A percentile compares a stretch with the other conserved stretches of the same genome.
phyloP scores from a whole-genome alignment of 2,797 vertebrate species.

The Myotis vivesi region DNA sequence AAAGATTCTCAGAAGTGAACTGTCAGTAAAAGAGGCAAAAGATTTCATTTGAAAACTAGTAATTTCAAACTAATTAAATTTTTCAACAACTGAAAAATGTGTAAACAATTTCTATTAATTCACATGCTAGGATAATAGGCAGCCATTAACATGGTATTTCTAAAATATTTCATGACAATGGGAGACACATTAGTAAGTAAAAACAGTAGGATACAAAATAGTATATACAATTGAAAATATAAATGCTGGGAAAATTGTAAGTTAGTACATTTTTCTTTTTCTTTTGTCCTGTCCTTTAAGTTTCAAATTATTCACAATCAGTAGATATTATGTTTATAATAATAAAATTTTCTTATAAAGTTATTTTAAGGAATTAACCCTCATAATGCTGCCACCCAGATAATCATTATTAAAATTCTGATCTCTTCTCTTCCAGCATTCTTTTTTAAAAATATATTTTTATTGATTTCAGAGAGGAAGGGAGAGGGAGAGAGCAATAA shows the following conservation, averaged over 20 bases:
- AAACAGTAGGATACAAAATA: constrained; percentile 24
- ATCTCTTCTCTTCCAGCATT: background rate
- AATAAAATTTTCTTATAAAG: background rate
- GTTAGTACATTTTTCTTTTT: background rate
- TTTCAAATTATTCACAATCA: constrained; percentile 13
- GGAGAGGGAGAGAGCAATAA: no score
- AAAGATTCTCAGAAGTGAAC: background rate
- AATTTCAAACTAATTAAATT: background rate
- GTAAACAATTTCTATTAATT: background rate
- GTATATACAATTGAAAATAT: background rate
- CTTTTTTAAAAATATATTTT: background rate
- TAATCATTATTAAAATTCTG: constrained; percentile 1
- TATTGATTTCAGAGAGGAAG: no score
- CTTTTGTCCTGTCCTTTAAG: background rate
- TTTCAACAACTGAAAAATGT: constrained; percentile 21
- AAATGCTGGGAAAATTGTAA: constrained; percentile 11
- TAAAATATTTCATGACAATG: constrained; percentile 24
- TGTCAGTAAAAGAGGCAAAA: background rate
- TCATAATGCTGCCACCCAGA: background rate
- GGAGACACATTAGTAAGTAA: background rate
- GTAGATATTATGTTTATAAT: background rate
- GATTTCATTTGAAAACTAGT: background rate
- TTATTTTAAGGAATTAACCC: background rate
- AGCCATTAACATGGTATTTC: background rate
- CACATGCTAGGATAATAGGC: background rate